Evolutionary conservation across 2,797 vertebrate genomes (phyloP), one percentile per base, ranked within the genome.

Genomic region (Coluber constrictor): DNA sequence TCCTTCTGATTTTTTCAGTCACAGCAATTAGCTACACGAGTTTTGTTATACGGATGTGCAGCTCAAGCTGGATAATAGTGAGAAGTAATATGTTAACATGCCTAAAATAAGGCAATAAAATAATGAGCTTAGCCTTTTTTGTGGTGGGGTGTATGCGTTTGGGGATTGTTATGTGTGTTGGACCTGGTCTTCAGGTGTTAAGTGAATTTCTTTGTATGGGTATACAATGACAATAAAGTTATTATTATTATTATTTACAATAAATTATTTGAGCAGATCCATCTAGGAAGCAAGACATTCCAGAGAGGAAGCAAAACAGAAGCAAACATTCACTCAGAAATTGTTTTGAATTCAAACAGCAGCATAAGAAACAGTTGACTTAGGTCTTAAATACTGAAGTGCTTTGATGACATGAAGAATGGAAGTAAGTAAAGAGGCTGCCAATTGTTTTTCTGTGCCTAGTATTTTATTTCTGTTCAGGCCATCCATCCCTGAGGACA

Each of bases 1-100:
- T 92, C 90, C 95, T 86, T 5, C 92, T 54, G 12, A 94, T 92
- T 95, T 91, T 7, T 91, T 87, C 57, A 93, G 90, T 29, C 83
- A 87, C 20, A 87, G 25, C 15, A 66, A 95, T 95, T 83, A 56
- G 63, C 86, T 92, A 57, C 83, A 60, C 37, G 86, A 88, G 93
- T 16, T 18, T 6, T 27, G 87, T 23, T 89, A 92, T 74, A 92
- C 25, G 90, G 94, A 59, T 88, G 54, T 61, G 29, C 95, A 88
- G 88, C 25, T 66, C n/a, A 23, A 32, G 66, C 29, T 94, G 91
- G 90, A 54, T 87, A 59, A 0, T 92, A 92, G 88, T 27, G 92
- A 92, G 59, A 79, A 94, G 93, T 1, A 4, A 18, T 54, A 66
- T 90, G 60, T 87, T 86, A 91, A 89, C 70, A 86, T 16, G 54